Evolutionary conservation across 1,140 invertebrate species (phyloP), one percentile per base, ranked within the genome.

Genomic region (Mactra quadrangularis): DNA sequence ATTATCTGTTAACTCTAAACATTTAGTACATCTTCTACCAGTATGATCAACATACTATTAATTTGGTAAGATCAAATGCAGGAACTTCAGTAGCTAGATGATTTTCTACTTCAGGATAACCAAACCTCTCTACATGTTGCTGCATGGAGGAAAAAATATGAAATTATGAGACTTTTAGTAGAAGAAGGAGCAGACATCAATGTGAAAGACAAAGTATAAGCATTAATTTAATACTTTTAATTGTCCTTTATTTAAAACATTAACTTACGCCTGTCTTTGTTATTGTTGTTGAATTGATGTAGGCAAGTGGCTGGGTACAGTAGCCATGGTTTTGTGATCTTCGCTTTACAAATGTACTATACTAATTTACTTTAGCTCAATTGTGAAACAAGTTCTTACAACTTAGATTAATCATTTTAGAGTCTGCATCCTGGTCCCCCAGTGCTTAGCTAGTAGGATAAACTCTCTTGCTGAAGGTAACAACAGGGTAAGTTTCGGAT

Each of bases 101-200:
- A 7, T 15, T 41, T 41, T 41, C 15, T 55, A 1, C 15, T 27
- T n/a, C 45, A 71, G 68, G 68, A 52, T n/a, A 29, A 55, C 19
- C 68, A 71, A 33, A 71, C 68, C 1, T 13, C 68, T 52, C 27
- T 71, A 1, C 47, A 71, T 33, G 19, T 52, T 22, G 68, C 68
- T 7, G 29, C 68, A 17, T 71, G 68, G 68, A 71, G 52, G 17
- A 31, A 31, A 33, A 71, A 53, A 33, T n/a, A 71, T 53, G 68
- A 71, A 11, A 55, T 71, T 71, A 47, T 47, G 7, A 55, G 31
- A n/a, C 6, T 71, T 2, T 29, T 71, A 3, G 22, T 71, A 33
- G 22, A 52, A 29, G 11, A 25, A 29, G 68, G 68, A 13, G 68
- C 68, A 52, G 68, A 71, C 22, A 47, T 71, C 19, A 71, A 71